Conservation (phyloP, 2,113 vertebrate genomes). For the Rhodinocichla rosea region DNA sequence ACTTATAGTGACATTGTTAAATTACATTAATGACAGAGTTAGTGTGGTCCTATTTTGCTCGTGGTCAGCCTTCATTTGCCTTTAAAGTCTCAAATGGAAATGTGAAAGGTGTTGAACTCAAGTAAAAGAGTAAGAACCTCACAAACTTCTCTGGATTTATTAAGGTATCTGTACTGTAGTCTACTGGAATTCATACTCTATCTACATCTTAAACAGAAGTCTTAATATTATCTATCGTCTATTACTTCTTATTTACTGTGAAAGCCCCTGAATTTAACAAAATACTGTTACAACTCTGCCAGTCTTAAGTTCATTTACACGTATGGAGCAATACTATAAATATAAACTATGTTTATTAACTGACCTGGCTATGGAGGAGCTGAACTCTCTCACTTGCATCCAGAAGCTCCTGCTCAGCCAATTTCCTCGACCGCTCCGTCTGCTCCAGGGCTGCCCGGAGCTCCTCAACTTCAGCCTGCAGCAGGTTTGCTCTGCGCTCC, state of each 20-base stretch:
- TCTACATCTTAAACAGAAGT: not conserved
- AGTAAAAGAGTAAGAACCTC: not conserved
- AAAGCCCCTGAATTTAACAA: not conserved
- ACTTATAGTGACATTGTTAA: not conserved
- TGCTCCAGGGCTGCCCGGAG: constrained; percentile 12
- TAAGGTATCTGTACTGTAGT: not conserved
- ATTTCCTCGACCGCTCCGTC: rapidly evolving
- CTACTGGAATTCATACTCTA: not conserved
- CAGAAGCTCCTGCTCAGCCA: constrained; percentile 67
- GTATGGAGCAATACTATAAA: rapidly evolving
- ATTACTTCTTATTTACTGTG: not conserved
- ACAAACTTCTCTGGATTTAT: not conserved
- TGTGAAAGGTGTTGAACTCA: not conserved
- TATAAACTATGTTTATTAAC: not conserved
- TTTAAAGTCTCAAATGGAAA: not conserved
- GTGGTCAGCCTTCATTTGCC: not conserved
- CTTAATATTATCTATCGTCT: not conserved
- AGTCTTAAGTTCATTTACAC: not conserved
- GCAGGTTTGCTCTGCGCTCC: constrained; percentile 79
- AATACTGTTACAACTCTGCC: not conserved
- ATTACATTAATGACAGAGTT: not conserved
- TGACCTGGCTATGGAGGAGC: constrained; percentile 80
- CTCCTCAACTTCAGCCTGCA: not conserved
- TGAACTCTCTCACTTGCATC: constrained; percentile 77
- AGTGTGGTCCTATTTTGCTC: not conserved